These are phyloP conservation scores for Tautogolabrus adspersus DNA, from an alignment of 2,113 vertebrate genomes.

Conservation along the genomic window DNA sequence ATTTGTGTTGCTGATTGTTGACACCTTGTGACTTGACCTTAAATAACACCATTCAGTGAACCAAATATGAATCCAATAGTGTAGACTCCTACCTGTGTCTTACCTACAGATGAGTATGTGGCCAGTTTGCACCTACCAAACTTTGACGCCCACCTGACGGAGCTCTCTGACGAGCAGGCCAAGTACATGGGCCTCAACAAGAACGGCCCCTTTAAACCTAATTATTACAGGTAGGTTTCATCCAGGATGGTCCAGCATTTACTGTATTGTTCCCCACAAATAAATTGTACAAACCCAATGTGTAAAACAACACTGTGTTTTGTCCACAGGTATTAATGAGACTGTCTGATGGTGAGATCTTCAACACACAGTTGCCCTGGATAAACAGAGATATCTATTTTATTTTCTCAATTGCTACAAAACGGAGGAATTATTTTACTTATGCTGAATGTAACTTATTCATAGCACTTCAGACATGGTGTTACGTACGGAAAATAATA, in stretches of 20 bases:
- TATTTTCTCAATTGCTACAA: conserved; percentile 76
- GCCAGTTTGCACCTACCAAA: conserved; percentile 96
- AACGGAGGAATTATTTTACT: conserved; percentile 80
- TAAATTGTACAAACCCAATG: neutral
- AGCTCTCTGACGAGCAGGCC: conserved; percentile 95
- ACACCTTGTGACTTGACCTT: conserved; percentile 44
- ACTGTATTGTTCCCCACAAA: neutral
- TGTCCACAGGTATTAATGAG: conserved; percentile 75
- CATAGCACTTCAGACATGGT: conserved; percentile 64
- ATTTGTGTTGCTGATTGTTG: conserved; percentile 28
- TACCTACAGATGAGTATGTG: conserved; percentile 93
- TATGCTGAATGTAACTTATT: conserved; percentile 79
- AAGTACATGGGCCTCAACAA: conserved; percentile 99
- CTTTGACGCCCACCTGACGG: conserved; percentile 96
- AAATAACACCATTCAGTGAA: neutral
- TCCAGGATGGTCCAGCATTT: neutral
- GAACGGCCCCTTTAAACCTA: conserved; percentile 98
- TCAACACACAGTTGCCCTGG: conserved; percentile 48
- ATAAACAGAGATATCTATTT: conserved; percentile 76
- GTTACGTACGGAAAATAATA: conserved; percentile 47
- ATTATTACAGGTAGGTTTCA: conserved; percentile 92
- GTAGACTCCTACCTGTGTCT: neutral
- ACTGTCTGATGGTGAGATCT: conserved; percentile 29
- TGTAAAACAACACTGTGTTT: conserved; percentile 30
- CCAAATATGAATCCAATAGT: neutral